Base-by-base conservation (phyloP, 2,113 vertebrate genomes). In the Labeo rohita region DNA sequence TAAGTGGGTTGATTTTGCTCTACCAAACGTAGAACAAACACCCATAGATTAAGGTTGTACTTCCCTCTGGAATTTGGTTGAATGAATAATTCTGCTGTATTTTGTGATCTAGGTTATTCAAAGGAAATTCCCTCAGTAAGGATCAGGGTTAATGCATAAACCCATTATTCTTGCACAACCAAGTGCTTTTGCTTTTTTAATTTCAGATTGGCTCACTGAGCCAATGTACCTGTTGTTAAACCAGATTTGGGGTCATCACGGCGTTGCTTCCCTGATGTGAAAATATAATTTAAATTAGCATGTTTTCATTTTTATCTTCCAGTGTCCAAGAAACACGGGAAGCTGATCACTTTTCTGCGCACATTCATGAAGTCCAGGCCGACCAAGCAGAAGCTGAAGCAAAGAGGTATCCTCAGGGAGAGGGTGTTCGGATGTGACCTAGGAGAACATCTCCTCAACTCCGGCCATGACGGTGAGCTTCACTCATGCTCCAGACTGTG, bases 311-410 rank as follows among this genome's bases (percentile, higher is more conserved):
- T 43, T 43, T 74, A 15, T 84, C 36, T 80, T 83, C 80, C 94
- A 99, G 98, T 99, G 89, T 99, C 98, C 0, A 98, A 98, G 90
- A 99, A 99, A 88, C 98, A 99, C 97, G 98, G 98, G 89, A 99
- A 99, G 90, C 96, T 99, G 93, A 99, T 99, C 93, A 99, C 98
- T 85, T 99, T 99, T 93, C 93, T 99, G 4, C 95, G 98, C 70
- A 96, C 96, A 95, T 99, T 99, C 98, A 99, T 99, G 98, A 99
- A 99, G 97, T 99, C 98, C 91, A 94, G 98, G 83, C 98, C 98
- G 90, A 98, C 97, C 0, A 99, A 99, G 74, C 98, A 99, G 96
- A 99, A 99, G 85, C 95, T 99, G 94, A 99, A 99, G 88, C 98
- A 99, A 92, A 92, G 98, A 28, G 98, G 98, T 84, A 99, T 99